These are phyloP conservation scores for Andrena cerasifolii DNA, from an alignment of 1,140 invertebrate genomes.

Conservation along the genomic window DNA sequence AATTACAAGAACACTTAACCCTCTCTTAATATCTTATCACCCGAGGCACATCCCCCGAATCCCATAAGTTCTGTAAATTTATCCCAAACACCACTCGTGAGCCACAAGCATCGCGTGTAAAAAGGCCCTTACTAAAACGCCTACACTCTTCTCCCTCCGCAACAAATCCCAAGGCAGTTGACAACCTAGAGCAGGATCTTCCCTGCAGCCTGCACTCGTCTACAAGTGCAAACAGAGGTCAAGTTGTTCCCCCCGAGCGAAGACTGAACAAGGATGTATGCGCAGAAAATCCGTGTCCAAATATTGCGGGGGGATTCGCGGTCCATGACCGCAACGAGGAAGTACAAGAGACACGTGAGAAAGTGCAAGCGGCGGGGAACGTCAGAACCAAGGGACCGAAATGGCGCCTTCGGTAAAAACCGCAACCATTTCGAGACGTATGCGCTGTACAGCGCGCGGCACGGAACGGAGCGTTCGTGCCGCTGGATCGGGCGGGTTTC, in stretches of 20 bases:
- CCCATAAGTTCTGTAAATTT: no score
- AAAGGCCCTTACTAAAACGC: no score
- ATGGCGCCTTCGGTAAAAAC: conserved; percentile 29
- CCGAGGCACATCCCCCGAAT: no score
- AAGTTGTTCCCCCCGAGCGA: background rate
- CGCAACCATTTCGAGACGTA: conserved; percentile 4
- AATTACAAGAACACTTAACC: no score
- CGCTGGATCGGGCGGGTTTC: background rate
- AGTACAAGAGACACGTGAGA: conserved; percentile 48
- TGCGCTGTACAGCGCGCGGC: background rate
- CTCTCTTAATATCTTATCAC: no score
- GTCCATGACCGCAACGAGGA: conserved; percentile 58
- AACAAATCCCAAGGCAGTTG: no score
- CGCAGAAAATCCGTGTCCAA: conserved; percentile 17
- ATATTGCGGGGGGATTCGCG: conserved; percentile 27
- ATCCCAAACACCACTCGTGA: no score
- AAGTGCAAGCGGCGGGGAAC: conserved; percentile 13
- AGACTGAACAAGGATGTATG: background rate
- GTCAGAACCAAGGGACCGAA: conserved; percentile 32
- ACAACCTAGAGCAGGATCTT: no score
- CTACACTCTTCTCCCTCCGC: no score
- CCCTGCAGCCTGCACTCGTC: no score
- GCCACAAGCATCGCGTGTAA: no score
- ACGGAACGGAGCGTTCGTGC: conserved; percentile 1
- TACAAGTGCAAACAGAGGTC: background rate